These are phyloP conservation scores for Muntiacus muntjak DNA, from an alignment of 2,113 vertebrate genomes.

Conservation along the genomic window DNA sequence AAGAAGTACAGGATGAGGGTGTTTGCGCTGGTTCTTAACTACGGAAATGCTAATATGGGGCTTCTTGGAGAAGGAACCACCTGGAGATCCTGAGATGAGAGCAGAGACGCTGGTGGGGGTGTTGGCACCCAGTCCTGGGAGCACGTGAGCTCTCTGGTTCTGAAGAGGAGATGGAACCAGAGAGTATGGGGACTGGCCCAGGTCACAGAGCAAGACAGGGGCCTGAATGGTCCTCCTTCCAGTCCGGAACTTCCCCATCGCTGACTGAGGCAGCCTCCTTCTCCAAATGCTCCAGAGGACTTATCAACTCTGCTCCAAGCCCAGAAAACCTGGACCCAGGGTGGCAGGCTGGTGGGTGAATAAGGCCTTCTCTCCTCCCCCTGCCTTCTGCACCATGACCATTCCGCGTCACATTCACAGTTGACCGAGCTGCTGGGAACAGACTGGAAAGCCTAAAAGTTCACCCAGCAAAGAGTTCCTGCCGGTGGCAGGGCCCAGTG, in stretches of 20 bases:
- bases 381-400: background rate
- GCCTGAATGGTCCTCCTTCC: background rate
- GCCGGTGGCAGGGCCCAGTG: background rate
- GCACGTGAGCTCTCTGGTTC: background rate
- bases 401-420: fast-evolving
- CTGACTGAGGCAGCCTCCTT: background rate
- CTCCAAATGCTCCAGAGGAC: background rate
- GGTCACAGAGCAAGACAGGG: background rate
- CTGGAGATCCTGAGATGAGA: background rate
- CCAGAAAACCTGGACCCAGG: background rate
- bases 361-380: background rate
- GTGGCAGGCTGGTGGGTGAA: background rate
- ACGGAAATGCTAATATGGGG: background rate
- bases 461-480: background rate
- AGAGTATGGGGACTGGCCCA: background rate
- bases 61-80: background rate
- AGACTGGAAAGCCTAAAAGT: background rate
- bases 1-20: background rate
- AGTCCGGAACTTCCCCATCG: background rate
- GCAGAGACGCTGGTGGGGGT: background rate
- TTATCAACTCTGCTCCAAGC: background rate
- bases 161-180: background rate
- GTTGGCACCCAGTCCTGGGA: background rate
- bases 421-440: background rate
- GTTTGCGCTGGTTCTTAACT: background rate